Evolutionary conservation across 2,888 invertebrate species (phyloP).

Genomic region (Nebria salina): DNA sequence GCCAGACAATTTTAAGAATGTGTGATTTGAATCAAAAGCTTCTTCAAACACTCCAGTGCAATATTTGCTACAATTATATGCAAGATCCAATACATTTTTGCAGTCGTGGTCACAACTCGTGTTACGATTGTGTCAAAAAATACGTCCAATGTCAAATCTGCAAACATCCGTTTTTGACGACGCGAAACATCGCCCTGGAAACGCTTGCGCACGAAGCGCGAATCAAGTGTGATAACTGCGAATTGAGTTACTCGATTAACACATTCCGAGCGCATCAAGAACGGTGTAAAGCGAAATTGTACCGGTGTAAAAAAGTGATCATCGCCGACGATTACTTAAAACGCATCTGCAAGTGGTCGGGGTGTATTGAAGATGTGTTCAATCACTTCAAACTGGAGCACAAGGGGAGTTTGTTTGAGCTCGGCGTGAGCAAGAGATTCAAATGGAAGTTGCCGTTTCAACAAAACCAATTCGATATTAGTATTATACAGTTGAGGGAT

Average conservation of each 20-base stretch:
- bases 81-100: conserved; percentile 65
- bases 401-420: conserved; percentile 21
- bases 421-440: conserved; percentile 19
- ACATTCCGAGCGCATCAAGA: not conserved
- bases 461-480: conserved; percentile 35
- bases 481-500: conserved; percentile 24
- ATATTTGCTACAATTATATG: conserved; percentile 65
- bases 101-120: conserved; percentile 65
- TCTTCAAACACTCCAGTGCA: conserved; percentile 59
- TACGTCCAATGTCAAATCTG: conserved; percentile 30
- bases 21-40: not conserved
- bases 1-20: not conserved
- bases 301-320: conserved; percentile 47
- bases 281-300: conserved; percentile 28
- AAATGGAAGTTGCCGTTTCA: conserved; percentile 30
- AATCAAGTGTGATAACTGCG: conserved; percentile 28
- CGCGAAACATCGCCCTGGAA: conserved; percentile 37
- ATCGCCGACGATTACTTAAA: conserved; percentile 38
- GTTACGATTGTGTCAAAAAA: conserved; percentile 58
- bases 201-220: conserved; percentile 21
- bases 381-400: conserved; percentile 30
- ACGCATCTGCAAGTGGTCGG: conserved; percentile 48
- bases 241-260: not conserved
- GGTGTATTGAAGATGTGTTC: conserved; percentile 43
- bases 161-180: conserved; percentile 41